Evolutionary conservation across 2,113 vertebrate species (phyloP).

Genomic region (Todiramphus chloris): DNA sequence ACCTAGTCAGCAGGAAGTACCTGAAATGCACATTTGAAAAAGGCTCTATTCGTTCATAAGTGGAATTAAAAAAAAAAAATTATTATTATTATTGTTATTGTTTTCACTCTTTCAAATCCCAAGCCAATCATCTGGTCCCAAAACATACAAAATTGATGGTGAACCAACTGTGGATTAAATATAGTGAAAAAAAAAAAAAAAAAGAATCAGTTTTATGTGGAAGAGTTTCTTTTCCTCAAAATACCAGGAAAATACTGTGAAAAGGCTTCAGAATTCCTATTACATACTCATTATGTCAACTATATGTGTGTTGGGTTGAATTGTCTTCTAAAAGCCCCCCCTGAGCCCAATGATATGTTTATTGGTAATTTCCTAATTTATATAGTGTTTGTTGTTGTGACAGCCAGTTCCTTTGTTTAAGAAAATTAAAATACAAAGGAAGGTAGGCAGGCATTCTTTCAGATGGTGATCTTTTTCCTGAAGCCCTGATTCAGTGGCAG

Average conservation of each 20-base stretch:
- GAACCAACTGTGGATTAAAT: neutral
- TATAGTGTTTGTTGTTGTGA: neutral
- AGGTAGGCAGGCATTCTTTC: conserved; percentile 9
- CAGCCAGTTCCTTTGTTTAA: conserved; percentile 25
- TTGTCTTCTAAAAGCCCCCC: neutral
- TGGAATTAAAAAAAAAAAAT: neutral
- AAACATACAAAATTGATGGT: neutral
- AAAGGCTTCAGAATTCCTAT: neutral
- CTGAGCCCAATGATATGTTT: neutral
- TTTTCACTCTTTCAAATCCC: neutral
- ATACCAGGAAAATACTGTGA: neutral
- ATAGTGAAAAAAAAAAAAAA: neutral
- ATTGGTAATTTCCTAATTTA: conserved; percentile 28
- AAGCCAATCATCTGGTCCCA: neutral
- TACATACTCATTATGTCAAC: neutral
- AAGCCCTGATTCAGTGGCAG: conserved; percentile 30
- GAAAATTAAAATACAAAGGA: conserved; percentile 17
- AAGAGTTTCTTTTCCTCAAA: neutral
- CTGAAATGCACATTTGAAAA: neutral
- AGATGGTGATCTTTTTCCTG: conserved; percentile 24
- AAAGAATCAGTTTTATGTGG: neutral
- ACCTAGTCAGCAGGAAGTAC: neutral
- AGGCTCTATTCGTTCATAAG: neutral
- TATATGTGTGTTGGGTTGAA: neutral
- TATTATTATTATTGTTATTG: neutral